These are phyloP conservation scores for Salpingus planirostris DNA, from an alignment of 2,888 invertebrate genomes.

Conservation along the genomic window DNA sequence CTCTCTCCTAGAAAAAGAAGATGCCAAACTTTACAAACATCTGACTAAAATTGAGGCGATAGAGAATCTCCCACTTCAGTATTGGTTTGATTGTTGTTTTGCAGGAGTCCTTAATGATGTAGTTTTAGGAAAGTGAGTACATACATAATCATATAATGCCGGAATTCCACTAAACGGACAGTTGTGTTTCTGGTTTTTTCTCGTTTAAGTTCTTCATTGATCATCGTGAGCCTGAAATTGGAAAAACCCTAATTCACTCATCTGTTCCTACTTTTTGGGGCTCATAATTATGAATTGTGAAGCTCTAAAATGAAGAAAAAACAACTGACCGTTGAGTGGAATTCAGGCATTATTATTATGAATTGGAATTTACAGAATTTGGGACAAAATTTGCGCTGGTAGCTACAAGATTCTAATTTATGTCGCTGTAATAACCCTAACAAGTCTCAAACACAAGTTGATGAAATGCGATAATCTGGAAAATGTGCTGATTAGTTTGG, in stretches of 20 bases:
- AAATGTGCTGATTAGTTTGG: too few species aligned
- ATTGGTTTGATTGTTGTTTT: conserved; percentile 78
- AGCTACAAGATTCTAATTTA: conserved; percentile 74
- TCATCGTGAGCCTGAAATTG: too few species aligned
- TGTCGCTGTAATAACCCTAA: conserved; percentile 64
- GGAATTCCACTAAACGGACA: too few species aligned
- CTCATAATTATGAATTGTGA: too few species aligned
- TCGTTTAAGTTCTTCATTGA: too few species aligned
- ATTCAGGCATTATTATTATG: too few species aligned
- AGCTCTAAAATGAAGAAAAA: too few species aligned
- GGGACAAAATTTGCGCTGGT: conserved; percentile 83
- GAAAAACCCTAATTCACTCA: too few species aligned
- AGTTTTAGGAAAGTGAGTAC: conserved; percentile 61
- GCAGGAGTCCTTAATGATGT: conserved; percentile 71
- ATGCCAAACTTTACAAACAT: conserved; percentile 60
- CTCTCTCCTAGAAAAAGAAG: conserved; percentile 67
- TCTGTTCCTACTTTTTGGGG: too few species aligned
- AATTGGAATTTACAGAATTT: conserved; percentile 56
- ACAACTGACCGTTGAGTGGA: too few species aligned
- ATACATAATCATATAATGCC: too few species aligned
- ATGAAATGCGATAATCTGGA: conserved; percentile 53
- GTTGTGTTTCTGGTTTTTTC: too few species aligned
- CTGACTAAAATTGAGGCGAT: conserved; percentile 56
- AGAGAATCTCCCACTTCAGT: conserved; percentile 57
- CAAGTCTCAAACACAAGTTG: conserved; percentile 59